These are phyloP conservation scores for Novumbra hubbsi DNA, from an alignment of 2,797 vertebrate species.

Conservation along the genomic window DNA sequence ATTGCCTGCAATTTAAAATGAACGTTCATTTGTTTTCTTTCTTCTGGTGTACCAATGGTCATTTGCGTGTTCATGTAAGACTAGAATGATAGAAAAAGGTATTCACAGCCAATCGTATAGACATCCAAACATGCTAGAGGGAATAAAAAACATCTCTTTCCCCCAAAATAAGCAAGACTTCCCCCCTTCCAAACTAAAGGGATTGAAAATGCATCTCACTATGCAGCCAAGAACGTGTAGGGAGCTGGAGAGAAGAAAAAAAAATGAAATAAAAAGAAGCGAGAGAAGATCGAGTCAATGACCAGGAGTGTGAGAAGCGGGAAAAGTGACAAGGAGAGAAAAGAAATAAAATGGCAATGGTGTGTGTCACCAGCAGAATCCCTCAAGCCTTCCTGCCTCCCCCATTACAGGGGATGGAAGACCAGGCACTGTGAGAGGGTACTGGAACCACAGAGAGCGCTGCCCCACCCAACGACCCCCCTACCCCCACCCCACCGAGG, in stretches of 20 bases:
- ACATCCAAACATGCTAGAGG: neutral
- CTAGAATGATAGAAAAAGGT: neutral
- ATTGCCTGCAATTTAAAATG: too few species aligned
- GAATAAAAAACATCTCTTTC: slow-evolving; percentile 33
- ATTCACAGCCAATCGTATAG: neutral
- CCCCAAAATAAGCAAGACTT: slow-evolving; percentile 63
- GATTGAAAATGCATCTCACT: slow-evolving; percentile 69
- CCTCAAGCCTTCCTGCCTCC: slow-evolving; percentile 54
- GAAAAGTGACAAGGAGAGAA: slow-evolving; percentile 39
- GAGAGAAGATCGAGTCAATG: slow-evolving; percentile 37
- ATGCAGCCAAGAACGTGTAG: slow-evolving; percentile 38
- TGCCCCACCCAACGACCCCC: slow-evolving; percentile 13
- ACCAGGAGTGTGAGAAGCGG: slow-evolving; percentile 45
- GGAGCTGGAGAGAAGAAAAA: neutral
- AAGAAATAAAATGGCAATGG: slow-evolving; percentile 50
- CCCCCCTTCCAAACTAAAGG: slow-evolving; percentile 69
- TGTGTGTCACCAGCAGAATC: slow-evolving; percentile 62
- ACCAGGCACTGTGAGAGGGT: slow-evolving; percentile 9
- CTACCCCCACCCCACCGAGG: slow-evolving; percentile 35
- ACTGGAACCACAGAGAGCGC: slow-evolving; percentile 32
- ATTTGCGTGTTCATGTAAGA: neutral
- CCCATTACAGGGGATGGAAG: slow-evolving; percentile 44
- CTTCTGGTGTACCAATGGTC: slow-evolving; percentile 16
- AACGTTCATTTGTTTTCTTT: too few species aligned
- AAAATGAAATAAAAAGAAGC: slow-evolving; percentile 15